Evolutionary conservation across 1,140 invertebrate genomes (phyloP), one percentile per base, ranked within the genome.

Genomic region (Branchinecta lindahli): DNA sequence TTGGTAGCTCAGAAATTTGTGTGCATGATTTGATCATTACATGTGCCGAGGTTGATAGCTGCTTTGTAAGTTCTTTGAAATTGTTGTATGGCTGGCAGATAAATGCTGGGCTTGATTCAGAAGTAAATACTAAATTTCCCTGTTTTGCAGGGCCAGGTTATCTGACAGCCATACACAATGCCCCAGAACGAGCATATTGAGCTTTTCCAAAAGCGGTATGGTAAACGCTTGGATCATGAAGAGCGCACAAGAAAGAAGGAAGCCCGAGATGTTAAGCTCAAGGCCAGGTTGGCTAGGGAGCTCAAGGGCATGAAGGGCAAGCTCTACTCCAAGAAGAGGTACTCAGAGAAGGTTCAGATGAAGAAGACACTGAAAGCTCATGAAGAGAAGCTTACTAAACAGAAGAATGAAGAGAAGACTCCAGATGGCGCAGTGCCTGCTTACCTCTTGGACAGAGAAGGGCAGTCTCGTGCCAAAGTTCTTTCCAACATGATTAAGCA

Each of bases 141-240:
- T 33, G 33, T 33, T 33, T 33, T 33, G 33, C 33, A 33, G 33
- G 33, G 33, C 33, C 33, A 33, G 33, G 33, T 33, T 33, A 33
- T 33, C 52, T 61, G 52, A 61, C 52, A 61, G 52, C 52, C 52
- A 61, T 61, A 18, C 70, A 88, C 76, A 75, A 96, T 96, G 97
- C 96, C 97, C 75, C 97, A 99, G 83, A 99, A 99, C 86, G 96
- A 99, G 80, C 95, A 99, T 81, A 99, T 99, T 81, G 97, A 99
- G 75, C 85, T 96, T 68, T 92, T 96, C 79, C 86, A 90, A 75
- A 99, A 99, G 79, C 85, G 97, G 3, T 88, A 97, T 83, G 97
- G 97, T 75, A 85, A 91, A 72, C 86, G 96, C 68, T 83, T 99
- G 68, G 96, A 99, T 84, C 94, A 99, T 86, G 91, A 99, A 81